Percentiles rank a stretch among this genome's conserved stretches.
phyloP scores from a whole-genome alignment of 92 coral and sea anemone genomes.

The Zoanthus sansibaricus region DNA sequence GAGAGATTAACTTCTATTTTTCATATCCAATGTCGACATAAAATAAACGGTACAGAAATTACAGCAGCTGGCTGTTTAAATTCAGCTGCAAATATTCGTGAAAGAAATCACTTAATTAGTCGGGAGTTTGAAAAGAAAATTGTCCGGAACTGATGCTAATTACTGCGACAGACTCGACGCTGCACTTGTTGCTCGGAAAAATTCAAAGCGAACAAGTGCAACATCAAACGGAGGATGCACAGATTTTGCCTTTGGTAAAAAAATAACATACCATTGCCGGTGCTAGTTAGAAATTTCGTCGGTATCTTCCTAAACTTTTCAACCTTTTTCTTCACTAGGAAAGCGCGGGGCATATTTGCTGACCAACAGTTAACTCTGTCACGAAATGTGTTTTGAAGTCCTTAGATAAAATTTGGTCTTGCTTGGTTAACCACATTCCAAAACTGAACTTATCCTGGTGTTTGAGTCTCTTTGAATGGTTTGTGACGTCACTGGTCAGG shows the following conservation, averaged over 20 bases:
- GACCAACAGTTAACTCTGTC: conserved; percentile 8
- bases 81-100: conserved; percentile 19
- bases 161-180: background rate
- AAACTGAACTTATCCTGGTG: conserved; percentile 42
- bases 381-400: conserved; percentile 15
- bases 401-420: conserved; percentile 23
- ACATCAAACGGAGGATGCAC: background rate
- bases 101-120: conserved; percentile 1
- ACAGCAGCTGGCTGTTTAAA: conserved; percentile 4
- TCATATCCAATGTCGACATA: conserved; percentile 22
- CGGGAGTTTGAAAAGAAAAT: background rate
- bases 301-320: conserved; percentile 70
- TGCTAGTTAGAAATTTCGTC: conserved; percentile 63
- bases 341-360: conserved; percentile 87
- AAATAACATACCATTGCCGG: conserved; percentile 70
- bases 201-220: conserved; percentile 37
- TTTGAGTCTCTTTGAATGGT: conserved; percentile 61
- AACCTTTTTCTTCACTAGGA: conserved; percentile 78
- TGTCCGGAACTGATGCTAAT: background rate
- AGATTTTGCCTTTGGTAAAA: background rate
- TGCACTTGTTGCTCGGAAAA: conserved; percentile 7
- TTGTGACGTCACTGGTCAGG: conserved; percentile 77
- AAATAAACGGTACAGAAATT: background rate
- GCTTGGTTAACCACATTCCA: conserved; percentile 46
- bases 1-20: conserved; percentile 47